Conservation (phyloP, 2,113 vertebrate species). For the Pithys albifrons region DNA sequence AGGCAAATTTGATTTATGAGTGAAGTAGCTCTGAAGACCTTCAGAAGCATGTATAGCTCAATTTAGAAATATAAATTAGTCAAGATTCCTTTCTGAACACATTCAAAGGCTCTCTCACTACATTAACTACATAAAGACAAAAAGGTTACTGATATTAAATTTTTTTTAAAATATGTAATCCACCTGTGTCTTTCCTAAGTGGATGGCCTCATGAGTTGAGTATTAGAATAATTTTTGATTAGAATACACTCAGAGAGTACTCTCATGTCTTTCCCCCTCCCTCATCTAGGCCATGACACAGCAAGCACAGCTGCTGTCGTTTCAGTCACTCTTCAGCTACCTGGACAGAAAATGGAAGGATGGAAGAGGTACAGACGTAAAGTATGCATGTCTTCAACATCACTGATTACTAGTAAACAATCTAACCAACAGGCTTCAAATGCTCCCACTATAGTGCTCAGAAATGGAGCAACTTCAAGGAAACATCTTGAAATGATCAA, state of each 20-base stretch:
- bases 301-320: neutral
- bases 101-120: slow-evolving; percentile 37
- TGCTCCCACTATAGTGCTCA: neutral
- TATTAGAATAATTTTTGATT: neutral
- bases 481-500: neutral
- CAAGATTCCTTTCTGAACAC: slow-evolving; percentile 36
- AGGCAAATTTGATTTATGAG: slow-evolving; percentile 56
- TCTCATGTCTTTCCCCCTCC: neutral
- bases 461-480: neutral
- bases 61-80: slow-evolving; percentile 47
- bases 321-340: neutral
- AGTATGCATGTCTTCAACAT: fast-evolving
- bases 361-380: neutral
- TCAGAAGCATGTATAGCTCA: slow-evolving; percentile 33
- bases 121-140: slow-evolving; percentile 19
- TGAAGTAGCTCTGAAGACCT: slow-evolving; percentile 13
- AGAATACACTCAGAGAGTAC: neutral
- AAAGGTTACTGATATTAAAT: neutral
- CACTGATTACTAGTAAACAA: neutral
- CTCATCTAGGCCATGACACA: neutral
- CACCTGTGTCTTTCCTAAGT: neutral
- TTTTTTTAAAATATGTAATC: neutral
- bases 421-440: neutral
- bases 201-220: neutral
- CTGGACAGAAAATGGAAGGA: neutral